Conservation (phyloP, 2,797 vertebrate genomes). For the Thalassophryne amazonica region DNA sequence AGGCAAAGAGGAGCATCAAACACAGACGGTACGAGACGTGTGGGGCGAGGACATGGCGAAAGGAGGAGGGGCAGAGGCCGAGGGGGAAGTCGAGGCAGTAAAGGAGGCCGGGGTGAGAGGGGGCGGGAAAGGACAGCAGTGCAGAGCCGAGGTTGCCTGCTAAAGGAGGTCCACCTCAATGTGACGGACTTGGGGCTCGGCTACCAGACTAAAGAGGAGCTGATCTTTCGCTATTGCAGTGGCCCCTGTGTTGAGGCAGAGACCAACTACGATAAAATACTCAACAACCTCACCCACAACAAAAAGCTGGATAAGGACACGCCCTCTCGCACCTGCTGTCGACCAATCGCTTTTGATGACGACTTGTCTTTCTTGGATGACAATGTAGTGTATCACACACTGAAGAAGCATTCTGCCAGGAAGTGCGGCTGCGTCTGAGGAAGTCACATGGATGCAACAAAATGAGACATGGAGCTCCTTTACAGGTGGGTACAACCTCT, state of each 20-base stretch:
- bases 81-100: constrained; percentile 65
- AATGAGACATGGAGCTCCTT: constrained; percentile 13
- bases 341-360: constrained; percentile 92
- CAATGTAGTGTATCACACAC: constrained; percentile 92
- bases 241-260: constrained; percentile 91
- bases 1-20: constrained; percentile 79
- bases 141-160: constrained; percentile 87
- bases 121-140: constrained; percentile 71
- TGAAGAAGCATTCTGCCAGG: constrained; percentile 97
- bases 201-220: constrained; percentile 96
- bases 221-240: constrained; percentile 97
- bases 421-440: constrained; percentile 91
- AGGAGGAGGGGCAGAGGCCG: constrained; percentile 67
- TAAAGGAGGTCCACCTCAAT: constrained; percentile 94
- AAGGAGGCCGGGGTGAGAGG: constrained; percentile 77
- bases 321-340: constrained; percentile 89
- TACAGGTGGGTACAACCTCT: constrained; percentile 20
- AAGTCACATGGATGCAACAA: not conserved
- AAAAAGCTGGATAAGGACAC: constrained; percentile 92
- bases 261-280: constrained; percentile 97
- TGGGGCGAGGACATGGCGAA: constrained; percentile 71
- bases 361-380: constrained; percentile 97
- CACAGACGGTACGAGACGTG: constrained; percentile 69
- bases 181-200: constrained; percentile 96
- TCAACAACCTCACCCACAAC: constrained; percentile 94